These are phyloP conservation scores for Tetraodon nigroviridis DNA, from an alignment of 2,113 vertebrate genomes.

Conservation along the genomic window DNA sequence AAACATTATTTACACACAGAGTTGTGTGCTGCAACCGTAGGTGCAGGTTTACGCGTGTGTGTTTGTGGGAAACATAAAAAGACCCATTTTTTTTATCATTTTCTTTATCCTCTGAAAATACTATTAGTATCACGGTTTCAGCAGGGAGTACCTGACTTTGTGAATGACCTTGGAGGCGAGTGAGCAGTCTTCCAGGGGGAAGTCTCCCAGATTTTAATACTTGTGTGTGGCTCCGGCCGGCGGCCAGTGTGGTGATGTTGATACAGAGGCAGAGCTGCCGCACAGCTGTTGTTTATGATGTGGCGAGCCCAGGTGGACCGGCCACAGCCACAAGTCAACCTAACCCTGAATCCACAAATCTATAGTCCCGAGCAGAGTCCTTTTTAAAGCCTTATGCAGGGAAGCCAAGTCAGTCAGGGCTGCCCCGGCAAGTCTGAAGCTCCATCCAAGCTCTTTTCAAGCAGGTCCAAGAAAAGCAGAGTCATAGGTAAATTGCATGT, in stretches of 20 bases:
- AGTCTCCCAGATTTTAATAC: conserved; percentile 62
- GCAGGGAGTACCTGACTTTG: conserved; percentile 38
- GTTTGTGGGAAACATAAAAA: no score
- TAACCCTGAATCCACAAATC: conserved; percentile 73
- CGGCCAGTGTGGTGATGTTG: conserved; percentile 67
- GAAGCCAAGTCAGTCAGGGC: conserved; percentile 24
- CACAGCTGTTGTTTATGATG: conserved; percentile 75
- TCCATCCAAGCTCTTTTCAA: conserved; percentile 15
- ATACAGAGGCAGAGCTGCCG: conserved; percentile 58
- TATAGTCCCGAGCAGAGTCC: conserved; percentile 64
- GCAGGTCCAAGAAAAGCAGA: conserved; percentile 4
- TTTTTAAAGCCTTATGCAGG: conserved; percentile 26
- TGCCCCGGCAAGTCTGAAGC: conserved; percentile 6
- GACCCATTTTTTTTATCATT: neutral
- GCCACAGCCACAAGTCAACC: conserved; percentile 63
- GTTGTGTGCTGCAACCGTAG: no score
- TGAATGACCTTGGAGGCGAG: conserved; percentile 57
- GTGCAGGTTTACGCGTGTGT: no score
- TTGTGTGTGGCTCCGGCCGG: conserved; percentile 55
- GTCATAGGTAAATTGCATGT: neutral
- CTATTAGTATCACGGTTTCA: conserved; percentile 16
- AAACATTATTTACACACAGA: no score
- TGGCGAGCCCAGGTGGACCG: conserved; percentile 69
- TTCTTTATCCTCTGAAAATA: conserved; percentile 2
- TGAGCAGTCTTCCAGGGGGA: conserved; percentile 50